These are phyloP conservation scores for Arenaria interpres DNA, from an alignment of 2,113 vertebrate species.

Conservation along the genomic window DNA sequence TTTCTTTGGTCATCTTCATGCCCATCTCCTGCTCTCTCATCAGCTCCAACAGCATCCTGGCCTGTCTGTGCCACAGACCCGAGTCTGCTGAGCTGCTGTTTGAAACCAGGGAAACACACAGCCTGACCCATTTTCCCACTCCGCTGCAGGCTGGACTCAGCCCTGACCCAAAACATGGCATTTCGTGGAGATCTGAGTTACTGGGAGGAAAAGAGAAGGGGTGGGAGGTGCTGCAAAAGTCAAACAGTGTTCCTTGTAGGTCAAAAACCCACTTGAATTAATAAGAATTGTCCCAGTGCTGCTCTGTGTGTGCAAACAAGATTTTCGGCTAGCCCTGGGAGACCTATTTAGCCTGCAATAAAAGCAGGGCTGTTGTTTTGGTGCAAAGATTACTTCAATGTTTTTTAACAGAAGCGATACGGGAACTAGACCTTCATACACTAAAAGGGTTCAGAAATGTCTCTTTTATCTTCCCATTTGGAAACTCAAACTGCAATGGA, in stretches of 20 bases:
- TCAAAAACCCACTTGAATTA: background rate
- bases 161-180: background rate
- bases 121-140: background rate
- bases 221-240: background rate
- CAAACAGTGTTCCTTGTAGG: background rate
- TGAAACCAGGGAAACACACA: background rate
- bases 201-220: background rate
- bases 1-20: accelerated
- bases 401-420: background rate
- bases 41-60: background rate
- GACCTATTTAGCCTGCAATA: background rate
- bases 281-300: background rate
- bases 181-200: background rate
- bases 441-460: background rate
- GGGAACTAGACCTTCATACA: background rate
- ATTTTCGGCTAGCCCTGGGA: background rate
- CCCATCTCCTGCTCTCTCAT: accelerated
- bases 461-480: conserved; percentile 36
- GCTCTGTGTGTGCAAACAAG: conserved; percentile 7
- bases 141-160: background rate
- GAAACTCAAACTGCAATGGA: background rate
- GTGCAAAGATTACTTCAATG: background rate
- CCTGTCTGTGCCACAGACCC: background rate
- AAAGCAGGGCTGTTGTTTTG: background rate
- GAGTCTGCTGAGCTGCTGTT: background rate